Evolutionary conservation across 2,797 vertebrate species (phyloP), one percentile per base, ranked within the genome.

Genomic region (Fistularia commersonii): DNA sequence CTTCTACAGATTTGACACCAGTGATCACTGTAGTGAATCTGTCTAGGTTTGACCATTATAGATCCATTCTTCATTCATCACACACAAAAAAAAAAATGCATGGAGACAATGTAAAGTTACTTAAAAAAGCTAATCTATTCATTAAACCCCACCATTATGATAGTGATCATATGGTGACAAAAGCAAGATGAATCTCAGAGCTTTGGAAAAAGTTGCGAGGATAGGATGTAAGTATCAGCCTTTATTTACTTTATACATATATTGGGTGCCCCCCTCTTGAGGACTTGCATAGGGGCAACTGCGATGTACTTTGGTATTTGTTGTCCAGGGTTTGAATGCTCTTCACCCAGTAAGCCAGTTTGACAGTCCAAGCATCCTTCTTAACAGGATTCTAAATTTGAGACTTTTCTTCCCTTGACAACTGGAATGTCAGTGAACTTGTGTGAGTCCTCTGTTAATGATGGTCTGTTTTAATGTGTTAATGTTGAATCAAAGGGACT

Each of bases 141-240:
- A 99, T 99, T 99, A 97, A 99, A 96, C 97, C 96, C 97, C 96
- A 98, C 95, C 96, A 97, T 98, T 99, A 99, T 98, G 96, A 97
- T 99, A 99, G 97, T 99, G 95, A 96, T 99, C 97, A 99, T 98
- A 98, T 98, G 97, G 97, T 99, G 97, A 99, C 96, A 97, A 99
- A 99, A 99, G 95, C 97, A 97, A 99, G 97, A 99, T 98, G 96
- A 98, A 99, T 95, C 95, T 95, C 94, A 94, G 95, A 98, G 95
- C 97, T 99, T 99, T 92, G 90, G 87, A 94, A 92, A 99, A 97
- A 97, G 97, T 98, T 93, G 92, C 96, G 93, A 95, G 95, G 95
- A 96, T 98, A 97, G 94, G 94, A 98, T 98, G 97, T 99, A 99
- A 99, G 97, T 99, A 99, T 98, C 93, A 97, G 94, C 93, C 94